Conservation (phyloP, 2,888 invertebrate species). For the Stenurella melanura region DNA sequence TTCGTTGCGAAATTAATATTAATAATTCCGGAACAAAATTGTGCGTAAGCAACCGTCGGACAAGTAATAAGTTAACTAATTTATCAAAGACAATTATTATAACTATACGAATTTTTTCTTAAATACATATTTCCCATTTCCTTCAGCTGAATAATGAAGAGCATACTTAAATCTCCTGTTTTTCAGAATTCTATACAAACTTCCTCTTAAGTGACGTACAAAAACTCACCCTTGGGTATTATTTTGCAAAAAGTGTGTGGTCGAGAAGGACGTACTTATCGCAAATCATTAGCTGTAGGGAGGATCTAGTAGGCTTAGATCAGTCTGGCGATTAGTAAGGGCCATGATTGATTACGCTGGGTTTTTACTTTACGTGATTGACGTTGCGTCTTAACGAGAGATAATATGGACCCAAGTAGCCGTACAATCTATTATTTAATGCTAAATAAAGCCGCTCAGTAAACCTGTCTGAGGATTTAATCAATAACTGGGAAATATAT, state of each 20-base stretch:
- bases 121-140: not conserved
- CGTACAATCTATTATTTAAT: slow-evolving; percentile 15
- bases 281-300: slow-evolving; percentile 61
- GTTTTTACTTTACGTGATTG: slow-evolving; percentile 39
- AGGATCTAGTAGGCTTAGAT: slow-evolving; percentile 60
- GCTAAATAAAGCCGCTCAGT: slow-evolving; percentile 1
- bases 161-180: slow-evolving; percentile 25
- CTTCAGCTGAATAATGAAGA: not conserved
- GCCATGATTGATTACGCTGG: slow-evolving; percentile 58
- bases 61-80: too few relatives aligned
- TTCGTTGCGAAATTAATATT: too few relatives aligned
- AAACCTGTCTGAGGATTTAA: not conserved
- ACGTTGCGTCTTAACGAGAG: slow-evolving; percentile 34
- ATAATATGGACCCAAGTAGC: slow-evolving; percentile 33
- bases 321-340: slow-evolving; percentile 57
- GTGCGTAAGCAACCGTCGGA: too few relatives aligned
- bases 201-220: slow-evolving; percentile 5
- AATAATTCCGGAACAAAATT: too few relatives aligned
- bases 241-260: slow-evolving; percentile 50
- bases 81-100: too few relatives aligned
- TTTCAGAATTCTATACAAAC: slow-evolving; percentile 30
- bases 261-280: slow-evolving; percentile 60
- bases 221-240: slow-evolving; percentile 37
- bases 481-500: not conserved
- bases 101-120: too few relatives aligned